phyloP scores from a whole-genome alignment of 2,888 invertebrate genomes.

The Auanema sp. region DNA sequence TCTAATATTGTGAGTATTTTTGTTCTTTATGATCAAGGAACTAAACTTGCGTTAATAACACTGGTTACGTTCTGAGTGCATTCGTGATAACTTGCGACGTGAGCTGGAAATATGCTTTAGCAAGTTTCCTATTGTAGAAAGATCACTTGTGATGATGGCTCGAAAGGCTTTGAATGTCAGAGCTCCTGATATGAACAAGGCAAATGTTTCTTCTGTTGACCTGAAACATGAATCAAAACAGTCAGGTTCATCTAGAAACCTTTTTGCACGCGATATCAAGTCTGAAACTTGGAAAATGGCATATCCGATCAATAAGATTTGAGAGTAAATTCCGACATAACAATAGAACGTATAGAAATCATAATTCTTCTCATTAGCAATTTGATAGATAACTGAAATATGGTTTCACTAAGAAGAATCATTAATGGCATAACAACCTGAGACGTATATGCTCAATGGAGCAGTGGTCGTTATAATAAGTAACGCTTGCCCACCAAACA shows the following conservation, averaged over 20 bases:
- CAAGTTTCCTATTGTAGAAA: too few relatives aligned
- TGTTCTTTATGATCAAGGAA: background rate
- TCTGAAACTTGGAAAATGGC: slow-evolving; percentile 47
- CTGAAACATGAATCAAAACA: slow-evolving; percentile 10
- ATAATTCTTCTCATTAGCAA: slow-evolving; percentile 35
- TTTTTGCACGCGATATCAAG: slow-evolving; percentile 49
- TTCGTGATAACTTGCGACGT: slow-evolving; percentile 3
- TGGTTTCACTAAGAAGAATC: background rate
- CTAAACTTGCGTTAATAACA: background rate
- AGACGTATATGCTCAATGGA: slow-evolving; percentile 55
- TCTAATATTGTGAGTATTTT: slow-evolving; percentile 3
- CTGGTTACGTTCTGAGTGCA: background rate
- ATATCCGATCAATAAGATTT: slow-evolving; percentile 37
- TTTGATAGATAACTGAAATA: slow-evolving; percentile 46
- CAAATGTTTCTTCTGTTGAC: slow-evolving; percentile 46
- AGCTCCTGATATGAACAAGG: slow-evolving; percentile 35
- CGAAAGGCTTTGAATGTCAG: slow-evolving; percentile 32
- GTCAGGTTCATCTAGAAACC: slow-evolving; percentile 24
- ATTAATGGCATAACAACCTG: slow-evolving; percentile 28
- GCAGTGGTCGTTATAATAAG: slow-evolving; percentile 55
- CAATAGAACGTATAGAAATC: slow-evolving; percentile 53
- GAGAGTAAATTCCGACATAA: slow-evolving; percentile 50
- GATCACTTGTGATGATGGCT: slow-evolving; percentile 30
- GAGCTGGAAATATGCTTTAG: too few relatives aligned
- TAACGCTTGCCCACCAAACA: slow-evolving; percentile 56